Evolutionary conservation across 2,113 vertebrate genomes (phyloP).

Genomic region (Saguinus imperator): DNA sequence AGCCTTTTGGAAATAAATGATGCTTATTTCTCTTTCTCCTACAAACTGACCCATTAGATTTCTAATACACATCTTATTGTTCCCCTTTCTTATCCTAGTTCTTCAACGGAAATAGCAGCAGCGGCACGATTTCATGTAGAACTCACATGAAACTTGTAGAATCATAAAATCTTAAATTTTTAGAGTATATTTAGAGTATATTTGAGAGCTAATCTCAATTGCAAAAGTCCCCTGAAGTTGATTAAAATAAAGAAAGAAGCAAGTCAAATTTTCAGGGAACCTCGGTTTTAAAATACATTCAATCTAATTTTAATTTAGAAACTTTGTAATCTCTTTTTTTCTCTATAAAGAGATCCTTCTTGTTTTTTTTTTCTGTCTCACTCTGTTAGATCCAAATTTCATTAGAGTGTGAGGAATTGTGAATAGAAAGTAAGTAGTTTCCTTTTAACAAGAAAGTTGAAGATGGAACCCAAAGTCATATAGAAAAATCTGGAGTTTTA

Average conservation of each 20-base stretch:
- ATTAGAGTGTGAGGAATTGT: neutral
- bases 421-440: neutral
- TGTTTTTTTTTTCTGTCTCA: neutral
- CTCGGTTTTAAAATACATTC: neutral
- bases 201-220: neutral
- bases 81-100: neutral
- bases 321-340: neutral
- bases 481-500: conserved; percentile 51
- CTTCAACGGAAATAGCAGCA: neutral
- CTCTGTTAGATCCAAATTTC: neutral
- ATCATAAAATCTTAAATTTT: neutral
- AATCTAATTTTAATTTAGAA: conserved; percentile 43
- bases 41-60: conserved; percentile 30
- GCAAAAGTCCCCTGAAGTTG: neutral
- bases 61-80: neutral
- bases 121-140: neutral
- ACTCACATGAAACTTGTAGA: neutral
- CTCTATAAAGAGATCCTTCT: neutral
- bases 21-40: neutral
- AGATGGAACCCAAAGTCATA: neutral
- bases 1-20: conserved; percentile 51
- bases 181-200: neutral
- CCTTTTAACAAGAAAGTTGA: neutral
- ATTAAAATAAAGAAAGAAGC: neutral
- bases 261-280: neutral